These are phyloP conservation scores for Epinephelus malabaricus DNA, from an alignment of 2,797 vertebrate species.

Conservation along the genomic window DNA sequence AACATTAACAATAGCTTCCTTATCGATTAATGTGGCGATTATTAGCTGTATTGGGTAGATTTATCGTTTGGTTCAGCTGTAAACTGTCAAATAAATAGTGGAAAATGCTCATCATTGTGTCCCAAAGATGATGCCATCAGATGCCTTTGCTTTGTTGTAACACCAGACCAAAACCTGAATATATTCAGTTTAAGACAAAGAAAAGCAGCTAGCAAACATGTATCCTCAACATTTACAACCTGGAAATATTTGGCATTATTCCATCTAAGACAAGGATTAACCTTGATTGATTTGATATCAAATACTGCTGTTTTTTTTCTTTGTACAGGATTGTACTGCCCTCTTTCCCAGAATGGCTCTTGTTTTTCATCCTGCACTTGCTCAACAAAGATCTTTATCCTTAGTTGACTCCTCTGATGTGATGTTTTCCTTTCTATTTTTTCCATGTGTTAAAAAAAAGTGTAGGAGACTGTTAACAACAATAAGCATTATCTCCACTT, in stretches of 20 bases:
- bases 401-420: background rate
- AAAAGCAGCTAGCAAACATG: background rate
- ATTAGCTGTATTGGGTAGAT: background rate
- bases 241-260: background rate
- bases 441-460: background rate
- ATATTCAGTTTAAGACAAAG: conserved; percentile 8
- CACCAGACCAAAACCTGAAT: background rate
- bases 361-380: background rate
- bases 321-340: background rate
- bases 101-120: background rate
- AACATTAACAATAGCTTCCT: too few species aligned
- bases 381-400: background rate
- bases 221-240: background rate
- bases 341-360: background rate
- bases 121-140: background rate
- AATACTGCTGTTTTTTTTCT: background rate
- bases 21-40: background rate
- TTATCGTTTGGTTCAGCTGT: background rate
- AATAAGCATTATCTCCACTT: conserved; percentile 10
- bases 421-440: background rate
- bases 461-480: background rate
- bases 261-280: background rate
- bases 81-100: too few species aligned
- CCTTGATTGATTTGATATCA: background rate
- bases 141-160: conserved; percentile 11